These are phyloP conservation scores for Melipona quadrifasciata DNA, from an alignment of 1,140 invertebrate genomes.

Conservation along the genomic window DNA sequence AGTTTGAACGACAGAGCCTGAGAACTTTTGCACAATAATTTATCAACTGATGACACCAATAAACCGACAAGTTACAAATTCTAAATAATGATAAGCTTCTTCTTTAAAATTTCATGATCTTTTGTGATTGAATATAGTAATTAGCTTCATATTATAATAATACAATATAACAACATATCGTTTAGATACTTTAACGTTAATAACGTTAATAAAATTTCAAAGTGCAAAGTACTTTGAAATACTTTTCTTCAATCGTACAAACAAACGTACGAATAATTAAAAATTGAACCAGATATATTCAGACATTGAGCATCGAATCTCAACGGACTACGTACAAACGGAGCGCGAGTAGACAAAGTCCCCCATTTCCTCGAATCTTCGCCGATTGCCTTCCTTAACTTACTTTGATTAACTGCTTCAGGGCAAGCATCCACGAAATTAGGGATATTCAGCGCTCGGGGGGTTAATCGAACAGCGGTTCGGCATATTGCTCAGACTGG, in stretches of 20 bases:
- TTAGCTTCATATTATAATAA: too few relatives aligned
- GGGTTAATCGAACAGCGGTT: conserved; percentile 39
- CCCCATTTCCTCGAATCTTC: neutral
- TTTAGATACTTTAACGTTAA: too few relatives aligned
- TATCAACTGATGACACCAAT: neutral
- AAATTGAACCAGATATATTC: neutral
- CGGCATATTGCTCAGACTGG: neutral
- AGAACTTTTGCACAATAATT: neutral
- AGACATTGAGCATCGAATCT: neutral
- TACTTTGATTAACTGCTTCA: neutral
- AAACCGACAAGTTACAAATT: neutral
- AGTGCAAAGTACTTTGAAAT: neutral
- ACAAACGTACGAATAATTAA: neutral
- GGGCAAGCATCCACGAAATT: conserved; percentile 15
- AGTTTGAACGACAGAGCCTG: neutral
- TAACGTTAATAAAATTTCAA: too few relatives aligned
- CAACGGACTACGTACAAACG: neutral
- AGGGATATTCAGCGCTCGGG: neutral
- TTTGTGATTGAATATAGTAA: neutral
- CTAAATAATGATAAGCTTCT: neutral
- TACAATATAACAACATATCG: too few relatives aligned
- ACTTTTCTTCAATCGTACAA: neutral
- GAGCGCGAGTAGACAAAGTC: neutral
- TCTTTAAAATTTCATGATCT: neutral
- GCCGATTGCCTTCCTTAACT: neutral